phyloP scores from a whole-genome alignment of 2,113 vertebrate genomes.

The Cervus canadensis region DNA sequence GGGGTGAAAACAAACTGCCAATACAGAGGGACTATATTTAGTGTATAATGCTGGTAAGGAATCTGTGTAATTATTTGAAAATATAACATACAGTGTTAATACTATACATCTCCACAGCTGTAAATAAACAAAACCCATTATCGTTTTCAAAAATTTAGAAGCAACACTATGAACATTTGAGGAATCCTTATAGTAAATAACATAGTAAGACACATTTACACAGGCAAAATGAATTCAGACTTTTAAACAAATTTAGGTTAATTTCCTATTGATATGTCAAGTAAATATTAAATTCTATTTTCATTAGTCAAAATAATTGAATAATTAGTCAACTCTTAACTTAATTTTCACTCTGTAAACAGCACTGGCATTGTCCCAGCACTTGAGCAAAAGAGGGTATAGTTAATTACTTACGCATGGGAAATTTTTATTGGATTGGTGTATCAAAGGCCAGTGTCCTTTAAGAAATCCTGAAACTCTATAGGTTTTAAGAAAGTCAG shows the following conservation, averaged over 20 bases:
- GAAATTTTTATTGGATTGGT: slow-evolving; percentile 51
- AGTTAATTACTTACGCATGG: slow-evolving; percentile 18
- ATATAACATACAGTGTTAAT: neutral
- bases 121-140: slow-evolving; percentile 50
- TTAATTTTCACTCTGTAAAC: slow-evolving; percentile 28
- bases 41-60: neutral
- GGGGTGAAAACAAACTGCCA: neutral
- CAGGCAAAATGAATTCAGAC: neutral
- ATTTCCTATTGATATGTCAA: slow-evolving; percentile 17
- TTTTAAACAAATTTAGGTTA: slow-evolving; percentile 22
- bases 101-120: neutral
- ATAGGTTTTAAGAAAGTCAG: slow-evolving; percentile 57
- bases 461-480: slow-evolving; percentile 65
- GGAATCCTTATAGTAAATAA: neutral
- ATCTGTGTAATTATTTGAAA: neutral
- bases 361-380: neutral
- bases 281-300: slow-evolving; percentile 23
- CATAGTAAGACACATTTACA: neutral
- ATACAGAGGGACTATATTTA: neutral
- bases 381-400: neutral
- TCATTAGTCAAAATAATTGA: slow-evolving; percentile 2
- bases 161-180: neutral
- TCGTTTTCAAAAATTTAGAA: neutral
- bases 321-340: neutral
- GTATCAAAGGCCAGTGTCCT: slow-evolving; percentile 54